These are phyloP conservation scores for Shinisaurus crocodilurus DNA, from an alignment of 2,113 vertebrate genomes.

Conservation along the genomic window DNA sequence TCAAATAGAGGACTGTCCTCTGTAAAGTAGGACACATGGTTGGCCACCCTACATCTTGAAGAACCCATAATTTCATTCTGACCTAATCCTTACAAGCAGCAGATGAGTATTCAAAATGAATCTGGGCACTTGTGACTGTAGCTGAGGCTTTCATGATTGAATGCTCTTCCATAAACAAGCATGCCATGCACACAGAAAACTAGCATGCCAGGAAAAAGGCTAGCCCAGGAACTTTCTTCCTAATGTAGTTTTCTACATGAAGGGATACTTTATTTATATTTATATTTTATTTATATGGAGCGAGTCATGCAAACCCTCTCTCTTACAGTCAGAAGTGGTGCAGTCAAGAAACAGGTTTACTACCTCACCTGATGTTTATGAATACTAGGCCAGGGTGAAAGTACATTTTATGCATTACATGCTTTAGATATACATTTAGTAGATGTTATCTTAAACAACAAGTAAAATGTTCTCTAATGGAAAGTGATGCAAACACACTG, in stretches of 20 bases:
- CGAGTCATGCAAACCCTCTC: background rate
- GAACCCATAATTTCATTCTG: background rate
- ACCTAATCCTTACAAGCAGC: background rate
- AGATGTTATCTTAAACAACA: background rate
- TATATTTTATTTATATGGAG: background rate
- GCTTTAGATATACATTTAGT: background rate
- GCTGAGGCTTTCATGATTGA: background rate
- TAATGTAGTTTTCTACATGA: background rate
- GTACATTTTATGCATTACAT: background rate
- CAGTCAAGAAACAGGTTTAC: background rate
- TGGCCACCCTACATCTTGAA: too few relatives aligned
- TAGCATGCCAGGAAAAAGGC: background rate
- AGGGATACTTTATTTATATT: background rate
- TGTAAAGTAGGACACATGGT: too few relatives aligned
- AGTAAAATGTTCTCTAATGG: background rate
- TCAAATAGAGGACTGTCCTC: too few relatives aligned
- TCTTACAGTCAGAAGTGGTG: background rate
- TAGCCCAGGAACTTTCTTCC: background rate
- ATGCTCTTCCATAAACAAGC: background rate
- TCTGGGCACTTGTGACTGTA: background rate
- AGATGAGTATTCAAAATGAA: background rate
- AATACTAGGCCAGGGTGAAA: background rate
- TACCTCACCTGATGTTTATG: background rate
- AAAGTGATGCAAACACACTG: background rate
- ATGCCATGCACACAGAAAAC: background rate